A percentile compares a stretch with the other conserved stretches of the same genome.
These are phyloP conservation scores for Dugesia japonica DNA, from an alignment of 2,888 invertebrate species.

Conservation along the genomic window DNA sequence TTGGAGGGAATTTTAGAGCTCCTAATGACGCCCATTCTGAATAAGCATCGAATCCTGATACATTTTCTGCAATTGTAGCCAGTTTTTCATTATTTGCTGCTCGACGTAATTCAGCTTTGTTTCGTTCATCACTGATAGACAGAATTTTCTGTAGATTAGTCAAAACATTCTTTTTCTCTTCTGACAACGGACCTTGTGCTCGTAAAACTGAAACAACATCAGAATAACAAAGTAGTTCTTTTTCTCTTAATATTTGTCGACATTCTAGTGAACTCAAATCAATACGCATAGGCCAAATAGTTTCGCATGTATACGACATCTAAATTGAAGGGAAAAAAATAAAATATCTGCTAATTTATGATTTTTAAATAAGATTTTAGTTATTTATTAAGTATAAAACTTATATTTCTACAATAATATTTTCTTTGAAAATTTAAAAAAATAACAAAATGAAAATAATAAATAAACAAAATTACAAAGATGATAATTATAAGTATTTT, in stretches of 20 bases:
- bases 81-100: not conserved
- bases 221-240: not conserved
- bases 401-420: not conserved
- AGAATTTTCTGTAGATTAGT: not conserved
- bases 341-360: too few species aligned
- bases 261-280: conserved; percentile 6
- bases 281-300: conserved; percentile 14
- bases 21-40: not conserved
- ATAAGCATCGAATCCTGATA: not conserved
- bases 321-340: too few species aligned
- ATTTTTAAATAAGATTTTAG: too few species aligned
- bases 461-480: conserved; percentile 20
- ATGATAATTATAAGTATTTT: not conserved
- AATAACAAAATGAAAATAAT: conserved; percentile 11
- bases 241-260: not conserved
- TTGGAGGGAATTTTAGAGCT: not conserved
- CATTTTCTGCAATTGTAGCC: conserved; percentile 21
- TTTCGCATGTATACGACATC: not conserved
- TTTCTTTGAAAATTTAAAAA: not conserved
- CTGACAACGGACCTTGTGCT: conserved; percentile 6
- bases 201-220: not conserved
- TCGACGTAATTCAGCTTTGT: conserved; percentile 17
- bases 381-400: not conserved
- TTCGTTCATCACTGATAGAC: not conserved
- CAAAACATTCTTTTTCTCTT: not conserved